Base-by-base conservation (phyloP, 37 sponge, comb jelly and placozoan species). In the Aphrocallistes beatrix region DNA sequence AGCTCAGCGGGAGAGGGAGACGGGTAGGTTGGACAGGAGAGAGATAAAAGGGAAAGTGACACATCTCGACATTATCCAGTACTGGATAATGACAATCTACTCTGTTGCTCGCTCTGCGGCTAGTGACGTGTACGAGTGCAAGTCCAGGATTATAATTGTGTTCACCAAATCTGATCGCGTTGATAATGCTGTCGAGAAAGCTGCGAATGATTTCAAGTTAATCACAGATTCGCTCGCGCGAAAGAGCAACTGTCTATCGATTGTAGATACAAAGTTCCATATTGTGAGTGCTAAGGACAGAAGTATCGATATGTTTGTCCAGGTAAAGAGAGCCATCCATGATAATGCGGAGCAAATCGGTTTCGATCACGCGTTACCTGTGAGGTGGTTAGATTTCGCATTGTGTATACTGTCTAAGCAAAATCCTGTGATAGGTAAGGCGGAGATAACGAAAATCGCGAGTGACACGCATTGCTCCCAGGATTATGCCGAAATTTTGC, bases 81-180 rank as follows among this genome's bases (percentile, higher is more conserved):
- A 60, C 75, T 60, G 75, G 75, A 60, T 60, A 60, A 60, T 60
- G 75, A 60, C 75, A 19, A 60, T 60, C 10, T 60, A 60, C n/a
- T 60, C 75, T 60, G 75, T 60, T 21, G 75, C 75, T 60, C 10
- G n/a, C 10, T 60, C 75, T 60, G n/a, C 75, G 8, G 25, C 75
- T 25, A 13, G 28, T 60, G 75, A 60, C 1, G 75, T 60, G 34
- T 60, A 60, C 34, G 75, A 60, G n/a, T 60, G 75, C 34, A 60
- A 60, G 34, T 60, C 75, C n/a, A 21, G 75, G 25, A 60, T 60
- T 60, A 60, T 60, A 25, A 13, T 60, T 19, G 75, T 60, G 34
- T 60, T 60, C 75, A 60, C 75, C 25, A 60, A 60, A 60, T 19
- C 75, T 60, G 75, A 60, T 60, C 21, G 10, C 6, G 75, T 28